These are phyloP conservation scores for Clamator glandarius DNA, from an alignment of 2,797 vertebrate genomes.

Conservation along the genomic window DNA sequence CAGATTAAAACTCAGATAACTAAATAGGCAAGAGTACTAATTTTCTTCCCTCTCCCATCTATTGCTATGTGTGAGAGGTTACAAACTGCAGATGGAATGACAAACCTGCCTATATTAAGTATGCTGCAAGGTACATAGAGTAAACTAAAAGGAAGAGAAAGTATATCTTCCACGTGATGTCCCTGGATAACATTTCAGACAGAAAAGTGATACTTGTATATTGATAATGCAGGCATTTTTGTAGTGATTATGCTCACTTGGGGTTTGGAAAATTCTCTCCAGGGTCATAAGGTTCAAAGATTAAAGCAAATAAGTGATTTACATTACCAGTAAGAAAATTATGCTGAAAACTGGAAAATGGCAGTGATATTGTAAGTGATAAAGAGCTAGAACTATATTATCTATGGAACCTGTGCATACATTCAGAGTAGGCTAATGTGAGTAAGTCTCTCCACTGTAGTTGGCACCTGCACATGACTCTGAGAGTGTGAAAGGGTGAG, in stretches of 20 bases:
- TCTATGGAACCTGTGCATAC: neutral
- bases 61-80: neutral
- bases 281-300: neutral
- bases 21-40: neutral
- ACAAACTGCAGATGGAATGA: neutral
- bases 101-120: neutral
- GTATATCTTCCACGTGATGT: neutral
- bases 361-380: neutral
- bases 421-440: neutral
- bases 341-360: neutral
- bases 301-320: neutral
- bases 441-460: neutral
- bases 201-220: neutral
- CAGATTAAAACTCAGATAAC: neutral
- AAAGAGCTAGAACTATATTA: neutral
- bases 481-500: neutral
- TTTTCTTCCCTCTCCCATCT: neutral
- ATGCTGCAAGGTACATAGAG: neutral
- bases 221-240: neutral
- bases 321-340: neutral
- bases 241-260: neutral
- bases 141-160: neutral
- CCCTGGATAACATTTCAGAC: neutral
- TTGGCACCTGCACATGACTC: neutral
- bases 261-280: neutral